Base-by-base conservation (phyloP, 1,140 invertebrate genomes). In the Psilanteris sp. region DNA sequence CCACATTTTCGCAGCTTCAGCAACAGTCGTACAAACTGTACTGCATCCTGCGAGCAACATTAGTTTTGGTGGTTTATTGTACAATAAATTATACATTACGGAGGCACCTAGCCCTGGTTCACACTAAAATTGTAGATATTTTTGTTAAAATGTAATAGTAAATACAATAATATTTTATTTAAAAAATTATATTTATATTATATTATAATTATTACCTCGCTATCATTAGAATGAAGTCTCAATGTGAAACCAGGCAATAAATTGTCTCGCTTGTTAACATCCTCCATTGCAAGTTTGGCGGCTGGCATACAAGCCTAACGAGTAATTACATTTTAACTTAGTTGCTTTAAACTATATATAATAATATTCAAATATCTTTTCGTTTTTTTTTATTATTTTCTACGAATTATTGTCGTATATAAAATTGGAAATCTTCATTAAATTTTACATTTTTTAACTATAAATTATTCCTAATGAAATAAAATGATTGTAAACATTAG, bases 1-100 rank as follows among this genome's bases (percentile, higher is more conserved):
- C 98, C 98, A 99, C 96, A 99, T 99, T 89, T 98, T 98, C 15
- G 98, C 98, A 18, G 98, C 97, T 89, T 99, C 98, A 0, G 98
- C 98, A 0, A 99, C 97, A 31, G 98, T 98, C 4, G 98, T 99
- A 80, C 98, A 99, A n/a, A 99, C 98, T 1, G 97, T 98, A 74
- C 96, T 98, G 87, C 98, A 99, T 37, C 98, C 98, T 2, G 96
- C 96, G 15, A 99, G 89, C 39, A 99, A 89, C 91, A 99, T 96
- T 70, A 99, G 89, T 89, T 99, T 99, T 78, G 96, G 94, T 11
- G 98, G 98, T 46, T 93, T 92, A 84, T 97, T 97, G 90, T 99
- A 99, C 31, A 99, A 91, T 36, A 99, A 91, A 89, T 99, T 97
- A 90, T 99, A 99, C 93, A 99, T 96, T 11, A 99, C 96, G 75